These are phyloP conservation scores for Serranus cabrilla DNA, from an alignment of 2,797 vertebrate species.

Conservation along the genomic window DNA sequence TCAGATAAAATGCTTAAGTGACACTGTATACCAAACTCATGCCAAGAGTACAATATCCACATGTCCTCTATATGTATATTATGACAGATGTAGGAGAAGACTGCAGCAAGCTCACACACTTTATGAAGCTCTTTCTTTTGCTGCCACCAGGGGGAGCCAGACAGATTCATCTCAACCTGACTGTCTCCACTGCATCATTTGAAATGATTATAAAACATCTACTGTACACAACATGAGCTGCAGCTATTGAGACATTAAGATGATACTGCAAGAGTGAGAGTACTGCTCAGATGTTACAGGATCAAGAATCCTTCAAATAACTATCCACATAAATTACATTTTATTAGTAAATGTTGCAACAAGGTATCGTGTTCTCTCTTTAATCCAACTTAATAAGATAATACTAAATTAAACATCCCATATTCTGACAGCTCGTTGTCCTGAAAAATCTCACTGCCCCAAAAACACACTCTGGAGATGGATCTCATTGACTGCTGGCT, in stretches of 20 bases:
- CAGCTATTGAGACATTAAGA: constrained; percentile 10
- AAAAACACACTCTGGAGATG: no score
- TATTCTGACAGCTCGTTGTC: no score
- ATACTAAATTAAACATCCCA: no score
- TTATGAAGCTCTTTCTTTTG: not conserved
- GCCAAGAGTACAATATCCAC: constrained; percentile 22
- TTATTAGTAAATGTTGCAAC: not conserved
- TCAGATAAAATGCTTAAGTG: constrained; percentile 41
- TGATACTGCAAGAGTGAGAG: not conserved
- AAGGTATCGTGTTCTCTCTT: not conserved
- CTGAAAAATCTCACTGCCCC: no score
- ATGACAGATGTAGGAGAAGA: constrained; percentile 9
- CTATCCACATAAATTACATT: no score
- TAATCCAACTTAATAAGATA: no score
- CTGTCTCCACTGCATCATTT: constrained; percentile 27
- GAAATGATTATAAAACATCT: constrained; percentile 34
- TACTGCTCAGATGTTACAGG: constrained; percentile 9
- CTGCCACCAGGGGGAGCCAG: constrained; percentile 74
- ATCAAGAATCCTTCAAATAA: not conserved
- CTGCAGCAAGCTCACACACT: not conserved
- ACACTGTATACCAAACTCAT: constrained; percentile 46
- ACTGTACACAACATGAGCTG: not conserved
- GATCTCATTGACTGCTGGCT: no score
- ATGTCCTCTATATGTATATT: not conserved
- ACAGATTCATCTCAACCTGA: not conserved